phyloP scores from a whole-genome alignment of 2,113 vertebrate species.

The Gila orcuttii region DNA sequence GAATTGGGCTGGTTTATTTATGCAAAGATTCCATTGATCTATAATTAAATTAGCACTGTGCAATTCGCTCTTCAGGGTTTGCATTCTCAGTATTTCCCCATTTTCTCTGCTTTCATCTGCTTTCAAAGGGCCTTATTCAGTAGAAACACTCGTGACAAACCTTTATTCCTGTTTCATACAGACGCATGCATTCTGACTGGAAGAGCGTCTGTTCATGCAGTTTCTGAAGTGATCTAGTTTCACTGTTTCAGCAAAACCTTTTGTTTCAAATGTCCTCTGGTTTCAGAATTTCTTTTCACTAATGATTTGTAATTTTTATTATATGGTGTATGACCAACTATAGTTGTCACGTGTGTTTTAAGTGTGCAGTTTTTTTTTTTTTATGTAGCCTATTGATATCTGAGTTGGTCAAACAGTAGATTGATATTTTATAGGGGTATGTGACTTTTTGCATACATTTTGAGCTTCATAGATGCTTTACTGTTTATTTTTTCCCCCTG shows the following conservation, averaged over 20 bases:
- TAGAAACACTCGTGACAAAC: slow-evolving; percentile 64
- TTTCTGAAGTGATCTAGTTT: neutral
- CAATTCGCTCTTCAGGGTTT: neutral
- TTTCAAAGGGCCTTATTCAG: slow-evolving; percentile 61
- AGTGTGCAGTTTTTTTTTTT: too few relatives aligned
- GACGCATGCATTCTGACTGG: neutral
- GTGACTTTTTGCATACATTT: too few relatives aligned
- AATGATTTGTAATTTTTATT: too few relatives aligned
- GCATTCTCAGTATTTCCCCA: slow-evolving; percentile 30
- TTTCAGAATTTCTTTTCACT: neutral
- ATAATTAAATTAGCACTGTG: neutral
- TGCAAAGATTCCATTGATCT: neutral
- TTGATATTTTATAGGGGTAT: too few relatives aligned
- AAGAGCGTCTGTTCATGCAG: neutral
- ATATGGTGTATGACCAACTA: neutral
- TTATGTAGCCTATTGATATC: too few relatives aligned
- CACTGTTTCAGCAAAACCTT: slow-evolving; percentile 1
- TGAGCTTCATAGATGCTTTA: too few relatives aligned
- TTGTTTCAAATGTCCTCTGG: neutral
- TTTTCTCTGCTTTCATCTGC: slow-evolving; percentile 51
- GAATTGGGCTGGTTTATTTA: neutral
- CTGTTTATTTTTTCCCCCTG: too few relatives aligned
- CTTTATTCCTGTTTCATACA: slow-evolving; percentile 55
- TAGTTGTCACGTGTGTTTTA: too few relatives aligned
- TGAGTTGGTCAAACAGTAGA: too few relatives aligned